Evolutionary conservation across 2,797 vertebrate genomes (phyloP), one percentile per base, ranked within the genome.

Genomic region (Acrossocheilus fasciatus): DNA sequence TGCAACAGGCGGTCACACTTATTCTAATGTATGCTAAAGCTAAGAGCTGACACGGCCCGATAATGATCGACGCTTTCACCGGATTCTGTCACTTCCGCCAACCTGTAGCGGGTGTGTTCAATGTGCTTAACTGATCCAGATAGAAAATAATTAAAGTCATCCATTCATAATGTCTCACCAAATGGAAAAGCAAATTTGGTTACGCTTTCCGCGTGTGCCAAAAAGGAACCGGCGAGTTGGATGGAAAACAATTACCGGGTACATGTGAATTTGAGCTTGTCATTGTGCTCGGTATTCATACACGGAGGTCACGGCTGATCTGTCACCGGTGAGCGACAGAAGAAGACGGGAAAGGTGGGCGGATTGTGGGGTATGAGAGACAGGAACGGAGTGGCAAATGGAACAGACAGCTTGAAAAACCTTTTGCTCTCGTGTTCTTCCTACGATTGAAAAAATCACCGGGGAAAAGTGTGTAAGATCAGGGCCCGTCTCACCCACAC

Each of bases 31-130:
- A 75, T 86, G 87, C 80, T 88, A 91, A 92, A 89, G 54, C 90
- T 78, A 86, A 90, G 83, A 52, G 75, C 70, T 91, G 90, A 92
- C 88, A 90, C 85, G 75, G 84, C 84, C 87, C 70, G 89, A 91
- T 92, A 91, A 91, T 90, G 83, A 30, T 30, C 30, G 2, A 84
- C 15, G 18, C 84, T 91, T 89, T 89, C 86, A 88, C 88, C 62
- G 70, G 87, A 88, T 88, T 91, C 76, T 91, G 88, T 90, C 73
- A 88, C 86, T 75, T 85, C 85, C 81, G 66, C 66, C 26, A 54
- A 72, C 84, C 84, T 72, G 23, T 39, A 87, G 83, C 30, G 30
- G 30, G 2, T 30, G 30, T 30, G 30, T 66, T 73, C 80, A 87
- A 70, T 36, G 52, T 45, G 7, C 34, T 43, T 39, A 82, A 89